phyloP scores from a whole-genome alignment of 2,113 vertebrate genomes.

The Silurus meridionalis region DNA sequence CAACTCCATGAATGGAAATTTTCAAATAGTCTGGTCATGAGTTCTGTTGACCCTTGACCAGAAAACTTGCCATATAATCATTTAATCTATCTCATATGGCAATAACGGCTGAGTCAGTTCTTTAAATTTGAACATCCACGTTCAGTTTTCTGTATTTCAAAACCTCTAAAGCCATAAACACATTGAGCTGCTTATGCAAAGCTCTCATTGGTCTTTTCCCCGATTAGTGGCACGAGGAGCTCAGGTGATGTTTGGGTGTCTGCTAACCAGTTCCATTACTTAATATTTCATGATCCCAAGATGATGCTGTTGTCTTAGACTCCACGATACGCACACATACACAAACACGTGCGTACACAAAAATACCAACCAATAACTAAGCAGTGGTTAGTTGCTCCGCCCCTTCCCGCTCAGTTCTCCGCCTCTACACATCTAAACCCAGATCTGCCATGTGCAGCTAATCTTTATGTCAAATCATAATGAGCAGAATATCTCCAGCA shows the following conservation, averaged over 20 bases:
- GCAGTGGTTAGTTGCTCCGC: neutral
- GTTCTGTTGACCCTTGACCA: neutral
- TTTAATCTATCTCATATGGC: neutral
- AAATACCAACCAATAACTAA: neutral
- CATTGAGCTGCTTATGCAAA: neutral
- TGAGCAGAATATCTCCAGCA: neutral
- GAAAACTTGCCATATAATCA: neutral
- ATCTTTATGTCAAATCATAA: slow-evolving; percentile 1
- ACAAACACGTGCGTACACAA: neutral
- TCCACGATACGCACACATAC: slow-evolving; percentile 4
- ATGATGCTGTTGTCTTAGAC: slow-evolving; percentile 41
- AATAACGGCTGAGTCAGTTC: neutral
- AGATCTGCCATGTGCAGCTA: neutral
- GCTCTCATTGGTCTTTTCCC: neutral
- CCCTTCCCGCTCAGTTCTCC: neutral
- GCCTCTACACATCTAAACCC: neutral
- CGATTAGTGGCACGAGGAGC: slow-evolving; percentile 45
- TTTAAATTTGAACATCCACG: neutral
- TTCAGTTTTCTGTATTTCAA: neutral
- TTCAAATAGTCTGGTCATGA: neutral
- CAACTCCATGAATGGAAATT: neutral
- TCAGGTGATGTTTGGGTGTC: slow-evolving; percentile 60
- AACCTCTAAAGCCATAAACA: neutral
- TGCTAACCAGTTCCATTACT: slow-evolving; percentile 60
- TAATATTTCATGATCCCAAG: slow-evolving; percentile 65